Evolutionary conservation across 1,140 invertebrate genomes (phyloP).

Genomic region (Ostrea edulis): DNA sequence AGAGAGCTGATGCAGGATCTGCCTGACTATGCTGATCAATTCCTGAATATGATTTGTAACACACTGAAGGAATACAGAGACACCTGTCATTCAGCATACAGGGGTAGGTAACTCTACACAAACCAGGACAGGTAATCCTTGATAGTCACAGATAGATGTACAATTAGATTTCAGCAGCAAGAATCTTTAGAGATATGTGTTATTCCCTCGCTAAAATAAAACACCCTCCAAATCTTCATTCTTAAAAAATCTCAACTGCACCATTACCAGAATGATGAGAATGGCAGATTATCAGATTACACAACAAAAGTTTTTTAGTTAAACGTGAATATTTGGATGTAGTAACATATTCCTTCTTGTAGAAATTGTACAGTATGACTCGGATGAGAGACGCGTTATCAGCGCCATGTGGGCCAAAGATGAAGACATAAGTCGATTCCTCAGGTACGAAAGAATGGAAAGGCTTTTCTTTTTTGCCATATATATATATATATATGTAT

Average conservation of each 20-base stretch:
- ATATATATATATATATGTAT: neutral
- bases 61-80: slow-evolving; percentile 87
- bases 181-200: too few species aligned
- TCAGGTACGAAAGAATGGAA: slow-evolving; percentile 64
- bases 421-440: slow-evolving; percentile 94
- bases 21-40: slow-evolving; percentile 86
- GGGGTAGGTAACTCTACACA: slow-evolving; percentile 76
- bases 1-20: slow-evolving; percentile 86
- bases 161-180: too few species aligned
- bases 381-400: slow-evolving; percentile 89
- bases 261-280: too few species aligned
- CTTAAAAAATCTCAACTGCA: too few species aligned
- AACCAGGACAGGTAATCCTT: neutral
- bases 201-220: too few species aligned
- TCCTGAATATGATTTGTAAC: slow-evolving; percentile 86
- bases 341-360: slow-evolving; percentile 1
- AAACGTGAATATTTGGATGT: too few species aligned
- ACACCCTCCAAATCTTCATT: too few species aligned
- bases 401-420: slow-evolving; percentile 96
- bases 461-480: too few species aligned
- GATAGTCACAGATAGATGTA: too few species aligned
- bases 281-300: too few species aligned
- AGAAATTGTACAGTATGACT: slow-evolving; percentile 88
- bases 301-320: too few species aligned
- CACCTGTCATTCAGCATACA: slow-evolving; percentile 88